Percentiles rank a stretch among this genome's conserved stretches.
These are phyloP conservation scores for Acrobasis repandana DNA, from an alignment of 2,888 invertebrate species.

Conservation along the genomic window DNA sequence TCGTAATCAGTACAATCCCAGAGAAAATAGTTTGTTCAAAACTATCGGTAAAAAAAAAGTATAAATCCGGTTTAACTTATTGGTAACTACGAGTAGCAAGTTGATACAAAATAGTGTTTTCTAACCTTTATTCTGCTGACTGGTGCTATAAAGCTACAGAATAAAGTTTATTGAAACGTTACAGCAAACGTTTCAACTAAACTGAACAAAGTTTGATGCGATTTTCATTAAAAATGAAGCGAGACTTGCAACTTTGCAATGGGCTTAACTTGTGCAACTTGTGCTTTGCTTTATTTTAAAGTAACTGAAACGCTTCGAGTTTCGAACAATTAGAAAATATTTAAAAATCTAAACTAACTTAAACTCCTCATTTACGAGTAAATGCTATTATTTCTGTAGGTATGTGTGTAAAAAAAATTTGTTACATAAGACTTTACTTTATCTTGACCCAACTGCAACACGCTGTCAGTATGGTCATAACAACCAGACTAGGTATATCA, in stretches of 20 bases:
- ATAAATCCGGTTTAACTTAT: too few relatives aligned
- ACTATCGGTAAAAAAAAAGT: too few relatives aligned
- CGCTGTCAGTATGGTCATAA: too few relatives aligned
- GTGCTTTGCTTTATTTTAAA: slow-evolving; percentile 36
- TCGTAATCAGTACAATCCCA: too few relatives aligned
- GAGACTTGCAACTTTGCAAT: slow-evolving; percentile 42
- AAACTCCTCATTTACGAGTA: not conserved
- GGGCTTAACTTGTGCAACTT: slow-evolving; percentile 46
- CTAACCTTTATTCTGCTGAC: not conserved
- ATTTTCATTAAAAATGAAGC: slow-evolving; percentile 54
- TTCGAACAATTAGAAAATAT: slow-evolving; percentile 1
- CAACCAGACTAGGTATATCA: too few relatives aligned
- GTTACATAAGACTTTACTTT: too few relatives aligned
- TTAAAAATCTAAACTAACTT: not conserved
- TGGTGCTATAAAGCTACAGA: not conserved
- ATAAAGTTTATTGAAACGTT: slow-evolving; percentile 12
- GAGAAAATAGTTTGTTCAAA: too few relatives aligned
- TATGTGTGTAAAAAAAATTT: not conserved
- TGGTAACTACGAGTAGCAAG: too few relatives aligned
- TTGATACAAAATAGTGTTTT: too few relatives aligned
- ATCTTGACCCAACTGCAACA: too few relatives aligned
- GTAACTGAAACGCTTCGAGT: not conserved
- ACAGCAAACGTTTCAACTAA: slow-evolving; percentile 17
- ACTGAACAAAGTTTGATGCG: slow-evolving; percentile 23
- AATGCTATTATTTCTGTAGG: not conserved